Percentiles rank a stretch among this genome's conserved stretches.
Evolutionary conservation across 2,113 vertebrate genomes (phyloP).

Genomic region (Todiramphus saurophagus): DNA sequence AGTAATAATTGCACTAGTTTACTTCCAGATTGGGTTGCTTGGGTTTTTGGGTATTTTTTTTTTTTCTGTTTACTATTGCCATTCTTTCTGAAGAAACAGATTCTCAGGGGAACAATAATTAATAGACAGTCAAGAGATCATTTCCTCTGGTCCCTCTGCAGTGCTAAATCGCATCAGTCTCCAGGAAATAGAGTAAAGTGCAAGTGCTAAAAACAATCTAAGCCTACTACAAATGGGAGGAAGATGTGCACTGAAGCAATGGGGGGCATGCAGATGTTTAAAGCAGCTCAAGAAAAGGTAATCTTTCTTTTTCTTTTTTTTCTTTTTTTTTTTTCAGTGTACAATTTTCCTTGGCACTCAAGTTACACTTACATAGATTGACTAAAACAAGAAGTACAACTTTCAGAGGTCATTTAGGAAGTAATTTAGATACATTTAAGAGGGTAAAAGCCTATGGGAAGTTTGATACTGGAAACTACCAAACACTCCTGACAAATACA

Average conservation of each 20-base stretch:
- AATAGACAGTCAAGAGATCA: slow-evolving; percentile 43
- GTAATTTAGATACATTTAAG: not conserved
- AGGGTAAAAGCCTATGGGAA: not conserved
- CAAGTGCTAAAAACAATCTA: not conserved
- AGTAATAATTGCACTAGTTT: not conserved
- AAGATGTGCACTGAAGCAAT: not conserved
- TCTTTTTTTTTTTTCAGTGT: not conserved
- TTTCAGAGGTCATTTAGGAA: not conserved
- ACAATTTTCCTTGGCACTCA: not conserved
- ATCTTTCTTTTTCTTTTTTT: not conserved
- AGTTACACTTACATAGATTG: not conserved
- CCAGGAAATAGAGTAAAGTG: slow-evolving; percentile 34
- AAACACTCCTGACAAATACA: not conserved
- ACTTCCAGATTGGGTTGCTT: not conserved
- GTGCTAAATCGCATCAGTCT: not conserved
- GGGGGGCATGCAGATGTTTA: fast-evolving
- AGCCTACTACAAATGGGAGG: not conserved
- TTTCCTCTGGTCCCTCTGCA: slow-evolving; percentile 6
- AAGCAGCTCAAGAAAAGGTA: not conserved
- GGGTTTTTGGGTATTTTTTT: too few relatives aligned
- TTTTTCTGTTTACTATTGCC: not conserved
- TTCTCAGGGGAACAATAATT: slow-evolving; percentile 25
- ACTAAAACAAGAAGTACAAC: not conserved
- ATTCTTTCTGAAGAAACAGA: not conserved
- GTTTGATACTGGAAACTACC: not conserved